Base-by-base conservation (phyloP, 2,888 invertebrate species). In the Cordylochernes scorpioides region DNA sequence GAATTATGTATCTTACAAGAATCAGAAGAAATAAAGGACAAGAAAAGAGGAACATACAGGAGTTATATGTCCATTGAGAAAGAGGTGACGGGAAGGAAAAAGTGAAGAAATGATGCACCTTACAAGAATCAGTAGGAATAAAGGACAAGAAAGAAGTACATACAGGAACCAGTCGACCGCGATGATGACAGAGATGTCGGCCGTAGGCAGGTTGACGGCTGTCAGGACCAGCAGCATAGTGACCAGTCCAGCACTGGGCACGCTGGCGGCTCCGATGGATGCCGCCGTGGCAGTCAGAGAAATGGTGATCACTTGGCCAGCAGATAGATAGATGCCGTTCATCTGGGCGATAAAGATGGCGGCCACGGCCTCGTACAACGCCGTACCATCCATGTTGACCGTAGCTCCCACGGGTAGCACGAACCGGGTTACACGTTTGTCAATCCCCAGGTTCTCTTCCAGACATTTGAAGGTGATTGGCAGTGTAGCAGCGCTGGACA, bases 151-250 rank as follows among this genome's bases (percentile, higher is more conserved):
- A 3, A 3, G 12, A 24, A 12, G 22, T 18, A 52, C 57, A 55
- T 46, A 67, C 67, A 68, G 46, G 31, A 68, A 53, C 67, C 67
- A 67, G 46, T 68, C 67, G 28, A 68, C 65, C 15, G 67, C 62
- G 36, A 68, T 59, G 25, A 67, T 58, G 34, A 67, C 52, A 19
- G 63, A 61, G 40, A 67, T 60, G 45, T 67, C 66, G 29, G 60
- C 55, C 2, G 62, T 62, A 6, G 67, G 67, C 27, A 68, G 53
- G 16, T 63, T 64, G 12, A 68, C 57, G 13, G 67, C 62, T 10
- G 62, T 61, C 32, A 68, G 49, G 14, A 68, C 65, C 38, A 68
- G 53, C 21, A 68, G 46, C 62, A 68, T 67, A 17, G 66, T 67
- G 31, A 67, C 64, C 32, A 68, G 51, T 15, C 66, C 67, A 27